Evolutionary conservation across 2,113 vertebrate genomes (phyloP), one percentile per base, ranked within the genome.

Genomic region (Struthio camelus): DNA sequence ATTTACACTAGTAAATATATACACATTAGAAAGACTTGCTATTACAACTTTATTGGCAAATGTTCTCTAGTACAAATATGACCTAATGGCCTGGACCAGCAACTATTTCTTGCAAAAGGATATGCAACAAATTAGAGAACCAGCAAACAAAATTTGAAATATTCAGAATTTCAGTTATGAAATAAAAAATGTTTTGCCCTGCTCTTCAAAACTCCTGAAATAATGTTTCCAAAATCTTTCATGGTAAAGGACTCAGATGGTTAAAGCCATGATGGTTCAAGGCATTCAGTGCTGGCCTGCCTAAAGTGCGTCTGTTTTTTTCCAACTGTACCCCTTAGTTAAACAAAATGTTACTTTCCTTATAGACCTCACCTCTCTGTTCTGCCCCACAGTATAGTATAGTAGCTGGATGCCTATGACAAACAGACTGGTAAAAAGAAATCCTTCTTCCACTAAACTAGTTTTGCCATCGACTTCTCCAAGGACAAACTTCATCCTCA

Each of bases 381-480:
- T 46, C 18, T 6, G 75, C 69, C n/a, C 0, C 3, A 9, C 13
- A 75, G 67, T 9, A 23, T 6, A 34, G 10, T 8, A 32, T 6
- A 0, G 1, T 15, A 75, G 50, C 58, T 30, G 36, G 53, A 58
- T 56, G 7, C 53, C 19, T 80, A 17, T n/a, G 0, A 0, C 28
- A 18, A 44, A 27, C 38, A 10, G 23, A 40, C 36, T 10, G 20
- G 28, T 5, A 42, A 36, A 50, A 46, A 66, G 34, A 67, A 72
- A 79, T 56, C 34, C 25, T 36, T 8, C n/a, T 67, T 51, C 85
- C 7, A 4, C 42, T 58, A 10, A 34, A 18, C 36, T 5, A 9
- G 53, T 50, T 91, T n/a, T 65, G 64, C 50, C 28, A 40, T 59
- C 1, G 9, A 18, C 23, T 77, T 86, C 36, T 42, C 40, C 9